phyloP scores from a whole-genome alignment of 30 jellyfish, hydroid and myxozoan genomes.

The Calvadosia cruxmelitensis region DNA sequence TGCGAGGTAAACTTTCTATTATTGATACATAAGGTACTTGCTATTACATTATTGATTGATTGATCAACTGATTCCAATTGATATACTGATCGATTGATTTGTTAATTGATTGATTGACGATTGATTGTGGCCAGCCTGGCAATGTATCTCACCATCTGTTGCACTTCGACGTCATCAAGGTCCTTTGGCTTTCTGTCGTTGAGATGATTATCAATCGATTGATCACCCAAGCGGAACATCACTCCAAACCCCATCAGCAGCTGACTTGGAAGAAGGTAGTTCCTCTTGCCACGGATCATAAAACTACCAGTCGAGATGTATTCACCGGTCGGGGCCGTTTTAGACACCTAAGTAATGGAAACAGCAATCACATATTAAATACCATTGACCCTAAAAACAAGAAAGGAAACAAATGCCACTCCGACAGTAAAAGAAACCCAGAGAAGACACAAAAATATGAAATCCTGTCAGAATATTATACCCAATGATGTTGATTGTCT shows the following conservation, averaged over 20 bases:
- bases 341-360: slow-evolving; percentile 58
- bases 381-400: no score
- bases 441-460: neutral
- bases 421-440: neutral
- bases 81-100: no score
- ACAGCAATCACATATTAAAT: neutral
- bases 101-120: no score
- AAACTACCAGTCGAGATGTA: slow-evolving; percentile 95
- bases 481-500: no score
- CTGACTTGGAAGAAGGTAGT: slow-evolving; percentile 79
- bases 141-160: neutral
- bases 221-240: slow-evolving; percentile 73
- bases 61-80: no score
- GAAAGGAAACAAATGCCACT: no score
- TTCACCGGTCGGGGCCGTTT: slow-evolving; percentile 99
- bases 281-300: slow-evolving; percentile 96
- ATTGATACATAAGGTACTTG: no score
- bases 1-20: no score
- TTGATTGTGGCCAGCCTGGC: no score
- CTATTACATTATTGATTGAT: no score
- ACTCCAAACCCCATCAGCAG: slow-evolving; percentile 91
- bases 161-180: slow-evolving; percentile 6
- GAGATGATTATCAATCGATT: slow-evolving; percentile 49
- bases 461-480: no score
- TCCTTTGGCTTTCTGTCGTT: slow-evolving; percentile 59